A percentile compares a stretch with the other conserved stretches of the same genome.
These are phyloP conservation scores for Nymphalis polychloros DNA, from an alignment of 2,888 invertebrate species.

Conservation along the genomic window DNA sequence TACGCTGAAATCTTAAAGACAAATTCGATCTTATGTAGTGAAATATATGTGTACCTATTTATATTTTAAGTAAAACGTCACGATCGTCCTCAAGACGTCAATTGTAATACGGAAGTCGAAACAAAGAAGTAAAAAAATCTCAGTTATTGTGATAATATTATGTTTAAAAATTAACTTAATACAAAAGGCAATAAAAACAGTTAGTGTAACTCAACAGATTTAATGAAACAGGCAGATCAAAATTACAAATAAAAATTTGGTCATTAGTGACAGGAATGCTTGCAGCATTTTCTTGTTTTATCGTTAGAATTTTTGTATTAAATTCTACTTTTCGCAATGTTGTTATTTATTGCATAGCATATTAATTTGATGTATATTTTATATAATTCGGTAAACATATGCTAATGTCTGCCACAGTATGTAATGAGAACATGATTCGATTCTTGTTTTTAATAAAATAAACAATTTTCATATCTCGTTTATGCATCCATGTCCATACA, in stretches of 20 bases:
- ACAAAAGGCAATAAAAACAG: background rate
- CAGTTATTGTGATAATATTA: conserved; percentile 12
- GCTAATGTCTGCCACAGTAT: background rate
- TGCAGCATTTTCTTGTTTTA: too few species aligned
- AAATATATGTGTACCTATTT: too few species aligned
- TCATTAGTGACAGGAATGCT: too few species aligned
- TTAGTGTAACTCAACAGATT: background rate
- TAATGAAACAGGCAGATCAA: too few species aligned
- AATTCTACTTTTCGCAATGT: too few species aligned
- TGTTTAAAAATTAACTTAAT: background rate
- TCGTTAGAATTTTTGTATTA: too few species aligned
- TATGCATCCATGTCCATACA: conserved; percentile 21
- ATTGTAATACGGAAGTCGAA: conserved; percentile 24
- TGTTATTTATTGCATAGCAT: too few species aligned
- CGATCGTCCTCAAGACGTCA: conserved; percentile 10
- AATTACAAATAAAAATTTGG: too few species aligned
- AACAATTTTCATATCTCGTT: conserved; percentile 12
- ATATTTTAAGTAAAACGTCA: too few species aligned
- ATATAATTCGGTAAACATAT: too few species aligned
- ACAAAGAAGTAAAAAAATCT: conserved; percentile 1
- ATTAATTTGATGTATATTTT: too few species aligned
- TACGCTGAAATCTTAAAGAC: conserved; percentile 27
- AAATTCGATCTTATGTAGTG: conserved; percentile 1
- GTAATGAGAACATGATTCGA: background rate
- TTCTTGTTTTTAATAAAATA: conserved; percentile 11